Base-by-base conservation (phyloP, 2,888 invertebrate species). In the Amphipyra tragopoginis region DNA sequence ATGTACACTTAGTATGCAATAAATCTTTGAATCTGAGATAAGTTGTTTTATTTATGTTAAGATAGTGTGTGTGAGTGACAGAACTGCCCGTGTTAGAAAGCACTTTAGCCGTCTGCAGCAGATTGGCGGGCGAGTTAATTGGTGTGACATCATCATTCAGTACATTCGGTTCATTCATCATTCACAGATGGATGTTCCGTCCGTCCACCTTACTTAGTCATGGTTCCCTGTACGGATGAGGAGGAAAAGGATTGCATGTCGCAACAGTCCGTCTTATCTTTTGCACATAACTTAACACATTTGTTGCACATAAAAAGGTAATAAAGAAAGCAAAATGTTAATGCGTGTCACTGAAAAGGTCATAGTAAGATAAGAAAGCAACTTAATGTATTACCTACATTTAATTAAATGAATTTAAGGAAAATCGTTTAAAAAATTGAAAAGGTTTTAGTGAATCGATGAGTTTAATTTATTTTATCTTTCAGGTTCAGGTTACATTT, bases 261-360 rank as follows among this genome's bases (percentile, higher is more conserved):
- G 67, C 65, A 68, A 74, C 72, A 49, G 42, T 70, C 57, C 55
- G 54, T 54, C 53, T 69, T 77, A 76, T 75, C 68, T 53, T 62
- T 62, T 34, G 55, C 62, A 50, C 48, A 70, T 75, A 78, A 74
- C 69, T 76, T 74, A 80, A 75, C 61, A 78, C 75, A 53, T 71
- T 72, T 75, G 61, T 59, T 72, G 72, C 55, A 60, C 77, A 80
- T 83, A 82, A 80, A 81, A 73, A 71, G 69, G 84, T 79, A 72
- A 79, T 83, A 83, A 86, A 79, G 81, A 83, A 86, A 84, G 83
- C 68, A 72, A 87, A 80, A 88, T 87, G 83, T 85, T 84, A 83
- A 84, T 86, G 83, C 63, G 65, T 77, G 80, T 69, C 73, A 49
- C 49, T 52, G 75, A 75, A 87, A 88, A 88, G 85, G 86, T 85